Evolutionary conservation across 2,113 vertebrate species (phyloP), one percentile per base, ranked within the genome.

Genomic region (Regulus satrapa): DNA sequence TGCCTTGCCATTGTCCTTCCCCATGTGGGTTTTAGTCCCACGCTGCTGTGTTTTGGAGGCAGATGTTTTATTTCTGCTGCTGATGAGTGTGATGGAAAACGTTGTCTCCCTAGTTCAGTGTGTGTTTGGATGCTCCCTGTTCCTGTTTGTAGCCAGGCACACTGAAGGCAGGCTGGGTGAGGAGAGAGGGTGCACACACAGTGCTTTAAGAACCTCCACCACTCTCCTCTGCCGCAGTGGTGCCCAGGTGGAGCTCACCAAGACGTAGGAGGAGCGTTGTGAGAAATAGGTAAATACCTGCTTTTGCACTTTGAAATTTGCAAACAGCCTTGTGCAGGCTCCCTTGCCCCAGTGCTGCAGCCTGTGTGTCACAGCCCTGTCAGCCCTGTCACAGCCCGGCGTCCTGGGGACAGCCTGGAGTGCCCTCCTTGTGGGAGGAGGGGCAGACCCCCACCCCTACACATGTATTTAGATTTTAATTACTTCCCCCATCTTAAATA

Each of bases 201-300:
- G 45, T 3, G 41, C 55, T 79, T 74, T 51, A 40, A 66, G 72
- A 79, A 20, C 71, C 61, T 34, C 56, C 61, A 51, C 55, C 7
- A 2, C 86, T 72, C 52, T 29, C 54, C 41, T 52, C 78, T 58
- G 59, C 90, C 69, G 97, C 98, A 97, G 95, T 91, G 96, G 97
- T 97, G 97, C 98, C 75, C 98, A 97, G 97, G 98, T 98, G 98
- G 97, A 98, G 97, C 96, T 97, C 95, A 92, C 94, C 80, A 78
- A 96, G 92, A 97, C 76, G 0, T 81, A 95, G 94, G 95, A 98
- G 97, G 97, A 89, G 90, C 97, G 97, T 97, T 98, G 80, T 93
- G 97, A 98, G 94, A 97, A 98, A 83, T 97, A 83, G 88, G 97
- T 95, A 94, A 97, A 97, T 14, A 15, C 23, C 38, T 62, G 58